A percentile compares a stretch with the other conserved stretches of the same genome.
phyloP scores from a whole-genome alignment of 2,113 vertebrate species.

The Eclectus roratus region DNA sequence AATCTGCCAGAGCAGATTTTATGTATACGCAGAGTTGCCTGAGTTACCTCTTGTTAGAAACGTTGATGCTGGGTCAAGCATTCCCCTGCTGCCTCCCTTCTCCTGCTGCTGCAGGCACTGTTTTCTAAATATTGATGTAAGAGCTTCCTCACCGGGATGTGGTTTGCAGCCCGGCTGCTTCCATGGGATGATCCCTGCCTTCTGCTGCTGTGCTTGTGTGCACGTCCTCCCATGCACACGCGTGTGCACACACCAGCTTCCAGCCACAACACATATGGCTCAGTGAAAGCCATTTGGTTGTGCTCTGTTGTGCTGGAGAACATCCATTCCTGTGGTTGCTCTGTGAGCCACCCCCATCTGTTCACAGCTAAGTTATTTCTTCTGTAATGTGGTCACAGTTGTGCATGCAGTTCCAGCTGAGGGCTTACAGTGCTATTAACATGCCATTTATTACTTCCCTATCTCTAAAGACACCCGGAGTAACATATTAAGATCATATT shows the following conservation, averaged over 20 bases:
- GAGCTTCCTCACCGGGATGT: neutral
- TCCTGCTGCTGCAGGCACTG: neutral
- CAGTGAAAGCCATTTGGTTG: fast-evolving
- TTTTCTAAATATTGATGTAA: neutral
- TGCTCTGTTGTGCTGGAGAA: neutral
- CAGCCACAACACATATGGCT: neutral
- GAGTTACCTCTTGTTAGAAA: neutral
- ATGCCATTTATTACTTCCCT: neutral
- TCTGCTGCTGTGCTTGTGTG: neutral
- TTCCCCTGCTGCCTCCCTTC: neutral
- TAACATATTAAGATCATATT: neutral
- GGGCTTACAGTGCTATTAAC: neutral
- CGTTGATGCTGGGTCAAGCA: neutral
- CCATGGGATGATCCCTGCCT: neutral
- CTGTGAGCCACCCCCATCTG: neutral
- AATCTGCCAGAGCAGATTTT: neutral
- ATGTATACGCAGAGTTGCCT: neutral
- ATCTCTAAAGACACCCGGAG: neutral
- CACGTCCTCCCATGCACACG: fast-evolving
- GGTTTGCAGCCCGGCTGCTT: neutral
- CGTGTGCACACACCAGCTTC: fast-evolving
- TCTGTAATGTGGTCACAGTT: neutral
- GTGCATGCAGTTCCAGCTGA: neutral
- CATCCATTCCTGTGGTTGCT: neutral
- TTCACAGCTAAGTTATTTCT: neutral